Evolutionary conservation across 2,888 invertebrate species (phyloP), one percentile per base, ranked within the genome.

Genomic region (Marronus borbonicus): DNA sequence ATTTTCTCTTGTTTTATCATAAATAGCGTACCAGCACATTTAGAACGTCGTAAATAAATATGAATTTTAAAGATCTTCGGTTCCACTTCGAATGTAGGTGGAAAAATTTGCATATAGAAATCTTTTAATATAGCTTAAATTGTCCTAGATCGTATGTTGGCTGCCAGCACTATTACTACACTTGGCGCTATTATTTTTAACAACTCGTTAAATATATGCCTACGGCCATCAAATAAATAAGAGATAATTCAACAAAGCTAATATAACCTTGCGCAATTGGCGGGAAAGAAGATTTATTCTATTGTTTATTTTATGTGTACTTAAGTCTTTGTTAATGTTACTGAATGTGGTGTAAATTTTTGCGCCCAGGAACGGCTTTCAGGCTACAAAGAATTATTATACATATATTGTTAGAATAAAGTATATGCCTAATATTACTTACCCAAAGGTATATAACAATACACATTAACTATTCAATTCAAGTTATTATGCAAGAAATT

Each of bases 241-340:
- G 28, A 60, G 49, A 20, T 74, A 74, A 74, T 55, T 24, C 24
- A 44, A 44, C 24, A 10, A 20, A 24, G 60, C 12, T 74, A 74
- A 60, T 24, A 60, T 24, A 39, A 49, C 8, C 72, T 39, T 74
- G 60, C 60, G 60, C 72, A 74, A 60, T 74, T 74, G 72, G 72
- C 72, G 72, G 72, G 72, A 74, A 68, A 74, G 24, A 44, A 44
- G 7, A 58, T 52, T 2, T 10, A 17, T 60, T 60, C 60, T 14
- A 62, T 74, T 60, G 28, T 60, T 74, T 74, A 62, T 44, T 60
- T 17, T 49, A 74, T 20, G 10, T 39, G 31, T 24, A 12, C n/a
- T 20, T 55, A 52, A 31, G 52, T 14, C 17, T 0, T 52, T 52
- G 12, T 52, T 52, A n/a, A 55, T 14, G n/a, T 20, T 58, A 58